Evolutionary conservation across 2,113 vertebrate genomes (phyloP).

Genomic region (Mus spicilegus): DNA sequence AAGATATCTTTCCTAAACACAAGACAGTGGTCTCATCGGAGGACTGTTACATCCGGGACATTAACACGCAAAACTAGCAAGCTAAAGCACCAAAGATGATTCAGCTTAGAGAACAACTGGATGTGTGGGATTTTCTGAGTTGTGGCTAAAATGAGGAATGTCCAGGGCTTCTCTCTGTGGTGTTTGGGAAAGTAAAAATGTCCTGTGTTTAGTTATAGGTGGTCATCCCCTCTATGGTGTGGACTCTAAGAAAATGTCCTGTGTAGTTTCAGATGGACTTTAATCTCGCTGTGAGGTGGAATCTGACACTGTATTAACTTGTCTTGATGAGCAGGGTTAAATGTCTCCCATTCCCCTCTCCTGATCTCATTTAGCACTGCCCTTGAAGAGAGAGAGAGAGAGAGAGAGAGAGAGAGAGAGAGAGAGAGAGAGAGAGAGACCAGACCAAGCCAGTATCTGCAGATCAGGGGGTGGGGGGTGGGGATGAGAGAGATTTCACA

Average conservation of each 20-base stretch:
- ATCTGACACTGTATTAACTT: not conserved
- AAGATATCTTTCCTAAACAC: not conserved
- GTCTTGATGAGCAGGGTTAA: not conserved
- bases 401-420: not conserved
- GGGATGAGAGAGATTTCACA: conserved; percentile 47
- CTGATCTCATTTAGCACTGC: conserved; percentile 5
- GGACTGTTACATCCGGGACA: conserved; percentile 22
- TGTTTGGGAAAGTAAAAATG: conserved; percentile 39
- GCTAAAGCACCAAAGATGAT: not conserved
- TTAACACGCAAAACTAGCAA: not conserved
- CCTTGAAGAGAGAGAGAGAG: conserved; percentile 4
- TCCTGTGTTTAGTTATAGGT: not conserved
- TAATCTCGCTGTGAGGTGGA: not conserved
- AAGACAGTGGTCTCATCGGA: not conserved
- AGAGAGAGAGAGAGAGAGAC: not conserved
- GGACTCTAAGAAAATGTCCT: not conserved
- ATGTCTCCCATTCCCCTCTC: not conserved
- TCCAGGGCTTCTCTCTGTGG: not conserved
- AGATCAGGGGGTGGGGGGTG: not conserved
- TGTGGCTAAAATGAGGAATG: not conserved
- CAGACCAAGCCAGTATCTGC: not conserved
- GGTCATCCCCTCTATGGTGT: not conserved
- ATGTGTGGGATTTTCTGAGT: not conserved
- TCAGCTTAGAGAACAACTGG: not conserved
- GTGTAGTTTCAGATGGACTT: not conserved